Conservation (phyloP, 37 sponge, comb jelly and placozoan species). For the Cliona cf. orientalis region DNA sequence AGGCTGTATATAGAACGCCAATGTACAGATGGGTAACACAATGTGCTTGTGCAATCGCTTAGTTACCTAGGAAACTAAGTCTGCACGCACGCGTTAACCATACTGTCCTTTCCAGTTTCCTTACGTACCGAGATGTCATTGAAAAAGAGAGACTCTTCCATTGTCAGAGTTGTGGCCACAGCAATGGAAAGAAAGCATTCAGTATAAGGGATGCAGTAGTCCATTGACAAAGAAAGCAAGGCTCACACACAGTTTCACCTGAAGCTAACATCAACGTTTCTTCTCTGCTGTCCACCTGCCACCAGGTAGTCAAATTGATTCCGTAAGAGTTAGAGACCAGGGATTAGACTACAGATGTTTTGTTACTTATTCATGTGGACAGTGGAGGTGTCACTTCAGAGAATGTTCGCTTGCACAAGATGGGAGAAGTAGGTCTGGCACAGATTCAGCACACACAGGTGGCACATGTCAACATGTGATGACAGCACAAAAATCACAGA, state of each 20-base stretch:
- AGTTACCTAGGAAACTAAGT: too few relatives aligned
- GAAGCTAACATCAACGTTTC: not conserved
- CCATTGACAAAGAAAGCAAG: not conserved
- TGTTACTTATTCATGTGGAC: not conserved
- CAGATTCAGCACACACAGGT: not conserved
- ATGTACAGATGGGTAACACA: too few relatives aligned
- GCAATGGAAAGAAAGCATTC: constrained; percentile 17
- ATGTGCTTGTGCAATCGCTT: too few relatives aligned
- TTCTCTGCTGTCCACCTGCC: not conserved
- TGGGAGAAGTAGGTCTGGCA: constrained; percentile 6
- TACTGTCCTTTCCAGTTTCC: too few relatives aligned
- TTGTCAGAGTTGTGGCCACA: constrained; percentile 8
- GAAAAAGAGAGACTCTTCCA: constrained; percentile 2
- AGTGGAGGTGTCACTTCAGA: constrained; percentile 13
- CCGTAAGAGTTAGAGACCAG: not conserved
- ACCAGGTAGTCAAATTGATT: constrained; percentile 13
- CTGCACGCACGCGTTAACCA: too few relatives aligned
- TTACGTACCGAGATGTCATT: not conserved
- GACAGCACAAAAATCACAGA: too few relatives aligned
- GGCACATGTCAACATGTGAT: not conserved
- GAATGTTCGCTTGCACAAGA: constrained; percentile 5
- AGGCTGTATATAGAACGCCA: too few relatives aligned
- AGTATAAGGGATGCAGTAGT: not conserved
- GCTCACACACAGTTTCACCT: not conserved
- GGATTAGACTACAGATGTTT: constrained; percentile 10